phyloP scores from a whole-genome alignment of 1,140 invertebrate genomes.

The Philotrypesis tridentata region DNA sequence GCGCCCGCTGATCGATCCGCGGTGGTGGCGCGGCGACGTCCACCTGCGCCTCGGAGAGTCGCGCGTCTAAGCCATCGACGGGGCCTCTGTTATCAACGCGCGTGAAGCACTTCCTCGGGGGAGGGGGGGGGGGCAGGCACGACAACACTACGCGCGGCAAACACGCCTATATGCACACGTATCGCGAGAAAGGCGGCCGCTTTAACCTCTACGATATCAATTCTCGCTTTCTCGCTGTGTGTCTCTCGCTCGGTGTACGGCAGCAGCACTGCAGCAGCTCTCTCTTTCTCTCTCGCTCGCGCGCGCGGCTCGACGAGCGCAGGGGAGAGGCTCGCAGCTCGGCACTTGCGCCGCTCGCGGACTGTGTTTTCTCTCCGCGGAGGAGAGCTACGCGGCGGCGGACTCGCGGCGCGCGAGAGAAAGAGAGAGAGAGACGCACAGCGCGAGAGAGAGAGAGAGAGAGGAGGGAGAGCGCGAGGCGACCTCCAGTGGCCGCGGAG shows the following conservation, averaged over 20 bases:
- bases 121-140: too few species aligned
- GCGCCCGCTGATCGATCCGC: too few species aligned
- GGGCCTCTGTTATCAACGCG: too few species aligned
- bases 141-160: too few species aligned
- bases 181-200: too few species aligned
- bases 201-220: too few species aligned
- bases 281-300: not conserved
- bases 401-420: not conserved
- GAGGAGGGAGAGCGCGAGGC: not conserved
- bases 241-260: too few species aligned
- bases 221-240: too few species aligned
- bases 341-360: constrained; percentile 6
- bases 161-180: too few species aligned
- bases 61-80: too few species aligned
- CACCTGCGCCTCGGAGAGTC: not conserved
- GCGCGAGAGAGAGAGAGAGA: not conserved
- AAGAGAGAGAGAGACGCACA: not conserved
- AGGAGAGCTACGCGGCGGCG: not conserved
- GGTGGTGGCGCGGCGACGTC: not conserved
- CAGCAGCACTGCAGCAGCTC: too few species aligned
- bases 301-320: not conserved
- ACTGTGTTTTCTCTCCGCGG: constrained; percentile 29
- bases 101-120: too few species aligned
- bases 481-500: constrained; percentile 40
- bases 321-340: not conserved